Base-by-base conservation (phyloP, 2,797 vertebrate species). In the Salmo trutta region DNA sequence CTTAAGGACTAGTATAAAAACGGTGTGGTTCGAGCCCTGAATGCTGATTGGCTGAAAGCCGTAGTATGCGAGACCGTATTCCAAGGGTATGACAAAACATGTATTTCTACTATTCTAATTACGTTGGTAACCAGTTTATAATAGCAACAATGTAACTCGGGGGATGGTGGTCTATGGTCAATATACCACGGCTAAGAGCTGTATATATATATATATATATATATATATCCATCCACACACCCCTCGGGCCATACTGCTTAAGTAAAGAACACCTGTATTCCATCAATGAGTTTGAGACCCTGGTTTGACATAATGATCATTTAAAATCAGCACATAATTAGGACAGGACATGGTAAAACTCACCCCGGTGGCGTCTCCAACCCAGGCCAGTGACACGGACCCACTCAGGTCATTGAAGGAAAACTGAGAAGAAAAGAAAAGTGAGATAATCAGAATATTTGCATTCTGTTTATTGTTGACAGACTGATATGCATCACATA, bases 351-450 rank as follows among this genome's bases (percentile, higher is more conserved):
- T 56, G 71, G 27, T 8, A 74, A 84, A 52, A 95, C 97, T 97
- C 90, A 99, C 97, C 93, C 97, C 97, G 12, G 96, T 96, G 88
- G 94, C 95, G 84, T 97, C 96, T 85, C 97, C 97, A 86, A 98
- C 95, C 97, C 97, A 99, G 84, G 97, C 97, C 81, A 99, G 93
- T 0, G 96, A 95, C 77, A 98, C 96, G 0, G 96, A 96, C 79
- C 96, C 96, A 83, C 97, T 96, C 83, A 96, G 92, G 87, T 98
- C 96, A 72, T 94, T 93, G 81, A 99, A 98, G 56, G 83, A 83
- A 54, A 91, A 92, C 97, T 98, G 86, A 73, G 76, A 73, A 71
- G 59, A 68, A 24, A 0, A 24, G n/a, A 73, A 81, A 70, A 16
- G 12, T 17, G 24, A 8, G 7, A 33, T 21, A 65, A 41, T 41